These are phyloP conservation scores for Hydrozoanthus gracilis DNA, from an alignment of 92 coral and sea anemone genomes.

Conservation along the genomic window DNA sequence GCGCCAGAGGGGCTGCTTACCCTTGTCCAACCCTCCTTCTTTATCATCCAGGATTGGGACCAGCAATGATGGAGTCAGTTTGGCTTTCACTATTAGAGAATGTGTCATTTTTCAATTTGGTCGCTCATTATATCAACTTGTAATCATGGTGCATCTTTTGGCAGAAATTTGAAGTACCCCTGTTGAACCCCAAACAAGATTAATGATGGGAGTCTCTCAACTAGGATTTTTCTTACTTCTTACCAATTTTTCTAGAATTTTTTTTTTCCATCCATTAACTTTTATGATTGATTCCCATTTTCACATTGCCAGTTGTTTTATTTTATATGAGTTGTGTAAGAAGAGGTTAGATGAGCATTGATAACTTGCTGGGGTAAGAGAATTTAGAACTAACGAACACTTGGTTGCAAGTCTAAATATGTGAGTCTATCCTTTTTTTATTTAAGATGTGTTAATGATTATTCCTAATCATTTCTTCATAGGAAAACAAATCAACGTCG, in stretches of 20 bases:
- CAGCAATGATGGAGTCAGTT: neutral
- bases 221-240: neutral
- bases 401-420: neutral
- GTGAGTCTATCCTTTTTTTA: neutral
- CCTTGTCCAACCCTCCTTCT: neutral
- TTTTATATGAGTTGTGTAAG: too few relatives aligned
- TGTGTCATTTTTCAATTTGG: neutral
- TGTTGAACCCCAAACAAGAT: neutral
- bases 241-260: neutral
- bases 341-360: too few relatives aligned
- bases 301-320: too few relatives aligned
- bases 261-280: too few relatives aligned
- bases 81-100: neutral
- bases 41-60: neutral
- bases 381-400: too few relatives aligned
- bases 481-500: conserved; percentile 76
- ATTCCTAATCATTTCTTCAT: conserved; percentile 3
- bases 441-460: neutral
- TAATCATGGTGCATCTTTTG: neutral
- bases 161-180: neutral
- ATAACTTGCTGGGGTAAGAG: too few relatives aligned
- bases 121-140: neutral
- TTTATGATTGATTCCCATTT: too few relatives aligned
- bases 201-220: neutral
- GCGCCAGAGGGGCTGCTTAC: neutral